A percentile compares a stretch with the other conserved stretches of the same genome.
Evolutionary conservation across 2,113 vertebrate species (phyloP).

Genomic region (Dipodomys stephensi): DNA sequence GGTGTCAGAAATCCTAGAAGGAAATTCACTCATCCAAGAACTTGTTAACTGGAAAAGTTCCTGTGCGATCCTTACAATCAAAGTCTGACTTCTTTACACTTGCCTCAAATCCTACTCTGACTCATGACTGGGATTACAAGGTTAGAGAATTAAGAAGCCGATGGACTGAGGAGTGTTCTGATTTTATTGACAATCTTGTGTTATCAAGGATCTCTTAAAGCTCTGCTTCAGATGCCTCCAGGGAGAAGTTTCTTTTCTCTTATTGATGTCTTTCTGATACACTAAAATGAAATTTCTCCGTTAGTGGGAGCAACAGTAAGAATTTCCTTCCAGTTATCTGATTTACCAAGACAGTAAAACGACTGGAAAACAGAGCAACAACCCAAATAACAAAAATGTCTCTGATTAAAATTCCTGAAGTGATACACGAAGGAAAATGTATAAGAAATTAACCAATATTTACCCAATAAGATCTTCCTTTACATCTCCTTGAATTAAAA

Average conservation of each 20-base stretch:
- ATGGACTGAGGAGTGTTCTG: neutral
- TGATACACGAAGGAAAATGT: neutral
- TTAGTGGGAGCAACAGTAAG: conserved; percentile 3
- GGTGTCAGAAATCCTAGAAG: neutral
- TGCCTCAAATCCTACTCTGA: neutral
- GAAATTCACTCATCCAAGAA: neutral
- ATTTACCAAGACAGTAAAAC: conserved; percentile 15
- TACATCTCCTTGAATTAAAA: neutral
- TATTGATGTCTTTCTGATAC: neutral
- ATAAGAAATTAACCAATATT: neutral
- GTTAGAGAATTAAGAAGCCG: neutral
- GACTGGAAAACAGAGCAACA: neutral
- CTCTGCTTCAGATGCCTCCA: neutral
- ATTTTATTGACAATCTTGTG: neutral
- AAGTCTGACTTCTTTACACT: neutral
- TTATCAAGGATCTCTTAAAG: neutral
- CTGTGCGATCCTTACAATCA: neutral
- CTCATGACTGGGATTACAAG: neutral
- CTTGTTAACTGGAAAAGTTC: neutral
- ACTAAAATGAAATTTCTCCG: conserved; percentile 52
- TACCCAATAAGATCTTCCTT: neutral
- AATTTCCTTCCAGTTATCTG: neutral
- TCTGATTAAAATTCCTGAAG: neutral
- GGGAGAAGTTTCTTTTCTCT: conserved; percentile 4
- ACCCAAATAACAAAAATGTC: neutral